A percentile compares a stretch with the other conserved stretches of the same genome.
Conservation (phyloP, 2,888 invertebrate genomes). For the Lasioglossum malachurum region DNA sequence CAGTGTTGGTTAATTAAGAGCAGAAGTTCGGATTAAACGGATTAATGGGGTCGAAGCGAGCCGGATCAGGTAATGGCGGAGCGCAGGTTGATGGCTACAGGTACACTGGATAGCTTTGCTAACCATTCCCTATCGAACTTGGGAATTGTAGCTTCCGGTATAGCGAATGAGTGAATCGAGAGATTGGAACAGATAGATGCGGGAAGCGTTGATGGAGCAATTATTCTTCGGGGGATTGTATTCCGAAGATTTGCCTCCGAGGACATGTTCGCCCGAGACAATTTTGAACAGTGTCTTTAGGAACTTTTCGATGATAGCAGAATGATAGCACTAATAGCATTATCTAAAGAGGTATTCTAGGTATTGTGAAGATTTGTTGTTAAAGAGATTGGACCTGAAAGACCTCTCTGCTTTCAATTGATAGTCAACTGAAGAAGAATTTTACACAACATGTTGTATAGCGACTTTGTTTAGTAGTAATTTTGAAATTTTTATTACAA, state of each 20-base stretch:
- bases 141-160: background rate
- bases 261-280: background rate
- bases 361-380: background rate
- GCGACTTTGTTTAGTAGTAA: background rate
- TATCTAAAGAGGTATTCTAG: background rate
- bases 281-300: background rate
- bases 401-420: too few relatives aligned
- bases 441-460: too few relatives aligned
- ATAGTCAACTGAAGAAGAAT: too few relatives aligned
- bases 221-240: background rate
- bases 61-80: conserved; percentile 13
- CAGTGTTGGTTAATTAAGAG: conserved; percentile 29
- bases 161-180: background rate
- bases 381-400: background rate
- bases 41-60: conserved; percentile 15
- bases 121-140: background rate
- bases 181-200: background rate
- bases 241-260: background rate
- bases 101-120: background rate
- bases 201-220: background rate
- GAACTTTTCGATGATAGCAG: background rate
- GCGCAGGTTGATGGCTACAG: background rate
- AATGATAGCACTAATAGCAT: background rate
- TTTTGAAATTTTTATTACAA: background rate
- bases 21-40: conserved; percentile 11